phyloP scores from a whole-genome alignment of 2,888 invertebrate genomes.

The Cheilosia soror region DNA sequence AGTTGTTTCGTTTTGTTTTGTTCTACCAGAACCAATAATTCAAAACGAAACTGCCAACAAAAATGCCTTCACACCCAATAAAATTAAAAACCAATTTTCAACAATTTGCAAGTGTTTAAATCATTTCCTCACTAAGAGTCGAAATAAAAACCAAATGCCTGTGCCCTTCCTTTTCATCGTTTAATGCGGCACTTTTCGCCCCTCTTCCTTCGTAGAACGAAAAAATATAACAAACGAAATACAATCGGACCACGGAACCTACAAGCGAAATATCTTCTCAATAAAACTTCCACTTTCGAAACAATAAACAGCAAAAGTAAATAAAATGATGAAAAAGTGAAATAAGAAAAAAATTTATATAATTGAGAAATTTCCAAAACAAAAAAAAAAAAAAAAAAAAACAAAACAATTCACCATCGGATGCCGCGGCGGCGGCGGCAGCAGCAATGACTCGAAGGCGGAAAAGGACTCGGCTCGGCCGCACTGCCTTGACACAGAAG shows the following conservation, averaged over 20 bases:
- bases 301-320: slow-evolving; percentile 73
- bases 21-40: slow-evolving; percentile 47
- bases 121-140: slow-evolving; percentile 60
- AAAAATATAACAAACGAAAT: slow-evolving; percentile 27
- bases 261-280: slow-evolving; percentile 46
- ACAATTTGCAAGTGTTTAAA: slow-evolving; percentile 72
- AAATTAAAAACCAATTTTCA: slow-evolving; percentile 68
- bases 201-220: not conserved
- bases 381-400: slow-evolving; percentile 34
- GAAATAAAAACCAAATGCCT: slow-evolving; percentile 48
- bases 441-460: not conserved
- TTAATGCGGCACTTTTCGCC: slow-evolving; percentile 9
- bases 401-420: slow-evolving; percentile 19
- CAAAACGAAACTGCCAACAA: slow-evolving; percentile 29
- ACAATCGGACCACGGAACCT: slow-evolving; percentile 30
- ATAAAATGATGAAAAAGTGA: slow-evolving; percentile 69
- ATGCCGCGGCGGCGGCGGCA: slow-evolving; percentile 3
- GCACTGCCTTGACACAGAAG: not conserved
- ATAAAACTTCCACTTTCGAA: slow-evolving; percentile 72
- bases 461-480: not conserved
- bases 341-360: slow-evolving; percentile 47
- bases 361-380: slow-evolving; percentile 62
- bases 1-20: not conserved
- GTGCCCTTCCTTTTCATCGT: not conserved
- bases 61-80: slow-evolving; percentile 65